phyloP scores from a whole-genome alignment of 1,140 invertebrate species.

The Macrobrachium rosenbergii region DNA sequence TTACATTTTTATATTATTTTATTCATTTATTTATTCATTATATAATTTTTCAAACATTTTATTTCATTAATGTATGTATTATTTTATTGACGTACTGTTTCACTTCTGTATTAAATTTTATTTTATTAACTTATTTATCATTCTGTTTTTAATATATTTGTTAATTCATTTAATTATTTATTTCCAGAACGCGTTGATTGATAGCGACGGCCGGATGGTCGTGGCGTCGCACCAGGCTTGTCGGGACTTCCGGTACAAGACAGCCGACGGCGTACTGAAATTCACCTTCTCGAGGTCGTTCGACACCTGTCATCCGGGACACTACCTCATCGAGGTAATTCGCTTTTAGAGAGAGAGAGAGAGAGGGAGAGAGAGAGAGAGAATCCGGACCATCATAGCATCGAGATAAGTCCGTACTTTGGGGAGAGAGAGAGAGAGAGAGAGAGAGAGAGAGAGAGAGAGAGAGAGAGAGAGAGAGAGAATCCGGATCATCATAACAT shows the following conservation, averaged over 20 bases:
- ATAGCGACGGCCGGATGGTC: conserved; percentile 77
- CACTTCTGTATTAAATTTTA: no score
- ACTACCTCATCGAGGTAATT: conserved; percentile 80
- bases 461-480: conserved; percentile 23
- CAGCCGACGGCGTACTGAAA: conserved; percentile 76
- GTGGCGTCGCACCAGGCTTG: conserved; percentile 87
- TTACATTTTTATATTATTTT: no score
- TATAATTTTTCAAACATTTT: no score
- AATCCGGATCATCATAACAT: not conserved
- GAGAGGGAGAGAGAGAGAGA: not conserved
- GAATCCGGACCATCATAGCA: not conserved
- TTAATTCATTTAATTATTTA: no score
- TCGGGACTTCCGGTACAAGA: conserved; percentile 74
- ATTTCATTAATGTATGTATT: not conserved
- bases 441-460: conserved; percentile 36
- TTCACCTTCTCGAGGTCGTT: conserved; percentile 82
- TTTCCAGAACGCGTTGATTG: conserved; percentile 81
- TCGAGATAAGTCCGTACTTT: no score
- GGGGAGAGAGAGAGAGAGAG: conserved; percentile 21
- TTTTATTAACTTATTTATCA: no score
- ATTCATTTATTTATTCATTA: no score
- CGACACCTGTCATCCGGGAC: conserved; percentile 90
- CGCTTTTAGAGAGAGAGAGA: not conserved
- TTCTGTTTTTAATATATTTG: no score
- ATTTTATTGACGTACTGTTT: no score